Evolutionary conservation across 2,113 vertebrate genomes (phyloP), one percentile per base, ranked within the genome.

Genomic region (Rousettus leschenaultii): DNA sequence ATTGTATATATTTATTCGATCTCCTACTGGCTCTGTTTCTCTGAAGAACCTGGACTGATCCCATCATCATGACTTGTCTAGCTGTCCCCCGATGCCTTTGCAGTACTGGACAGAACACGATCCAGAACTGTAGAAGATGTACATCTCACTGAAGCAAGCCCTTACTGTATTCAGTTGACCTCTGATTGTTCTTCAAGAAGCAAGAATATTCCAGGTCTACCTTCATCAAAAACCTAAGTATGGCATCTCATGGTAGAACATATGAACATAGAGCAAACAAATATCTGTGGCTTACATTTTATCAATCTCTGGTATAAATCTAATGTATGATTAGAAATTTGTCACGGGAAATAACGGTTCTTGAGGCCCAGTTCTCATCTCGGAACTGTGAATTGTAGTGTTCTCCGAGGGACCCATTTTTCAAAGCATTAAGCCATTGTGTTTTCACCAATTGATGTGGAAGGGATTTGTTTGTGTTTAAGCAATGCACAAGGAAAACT

Each of bases 381-480:
- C 55, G 66, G 45, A 80, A 73, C 57, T 63, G 2, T 28, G 38
- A 2, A 57, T 16, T 1, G 7, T 15, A 35, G 3, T 55, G 12
- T n/a, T 93, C 83, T 19, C 70, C 21, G n/a, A 78, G 51, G 24
- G 45, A 71, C 21, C 11, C 43, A 53, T 66, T 87, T 84, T 79
- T 74, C 92, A 88, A 83, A 87, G 63, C 68, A 85, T 59, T 75
- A 86, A 40, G 63, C 91, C 43, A 16, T 19, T 77, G 22, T 51
- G 61, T 61, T 91, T 74, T 45, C 12, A 75, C 51, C 73, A 51
- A 80, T 5, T 83, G 85, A 94, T 86, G 28, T 35, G 51, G 30
- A 90, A 33, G 5, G 40, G 26, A 86, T 79, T 30, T 88, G 68
- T 71, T 95, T 96, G 87, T 79, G 92, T 94, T 86, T 86, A 95